phyloP scores from a whole-genome alignment of 2,113 vertebrate species.

The Datnioides undecimradiatus region DNA sequence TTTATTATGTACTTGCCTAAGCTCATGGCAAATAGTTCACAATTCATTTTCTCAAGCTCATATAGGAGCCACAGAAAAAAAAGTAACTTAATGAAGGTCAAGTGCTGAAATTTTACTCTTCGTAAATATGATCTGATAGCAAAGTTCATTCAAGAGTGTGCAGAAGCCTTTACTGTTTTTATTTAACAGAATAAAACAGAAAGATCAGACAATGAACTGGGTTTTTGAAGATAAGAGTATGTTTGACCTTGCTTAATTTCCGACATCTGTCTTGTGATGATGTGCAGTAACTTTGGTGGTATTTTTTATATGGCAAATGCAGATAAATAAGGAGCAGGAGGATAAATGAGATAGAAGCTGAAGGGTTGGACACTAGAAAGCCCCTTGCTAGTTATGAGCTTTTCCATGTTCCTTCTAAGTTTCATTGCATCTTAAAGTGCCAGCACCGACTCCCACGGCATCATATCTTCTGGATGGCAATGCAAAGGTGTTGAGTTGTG shows the following conservation, averaged over 20 bases:
- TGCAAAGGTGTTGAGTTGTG: no score
- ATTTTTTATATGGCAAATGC: not conserved
- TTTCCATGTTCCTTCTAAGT: constrained; percentile 6
- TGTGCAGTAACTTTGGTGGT: not conserved
- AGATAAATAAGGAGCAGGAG: not conserved
- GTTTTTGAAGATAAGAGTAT: not conserved
- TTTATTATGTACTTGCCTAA: not conserved
- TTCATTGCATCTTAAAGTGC: constrained; percentile 10
- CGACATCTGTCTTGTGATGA: not conserved
- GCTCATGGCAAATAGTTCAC: no score
- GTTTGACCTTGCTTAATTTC: not conserved
- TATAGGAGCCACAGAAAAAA: not conserved
- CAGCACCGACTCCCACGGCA: constrained; percentile 6
- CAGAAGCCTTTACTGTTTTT: not conserved
- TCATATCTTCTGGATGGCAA: constrained; percentile 18
- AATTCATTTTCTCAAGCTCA: no score
- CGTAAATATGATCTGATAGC: no score
- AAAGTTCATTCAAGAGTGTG: no score
- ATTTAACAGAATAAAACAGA: not conserved
- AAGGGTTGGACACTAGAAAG: not conserved
- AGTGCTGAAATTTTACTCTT: no score
- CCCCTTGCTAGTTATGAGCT: not conserved
- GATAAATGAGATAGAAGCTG: not conserved
- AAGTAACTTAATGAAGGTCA: not conserved
- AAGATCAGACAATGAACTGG: not conserved